phyloP scores from a whole-genome alignment of 2,113 vertebrate species.

The Gnathonemus longibarbis region DNA sequence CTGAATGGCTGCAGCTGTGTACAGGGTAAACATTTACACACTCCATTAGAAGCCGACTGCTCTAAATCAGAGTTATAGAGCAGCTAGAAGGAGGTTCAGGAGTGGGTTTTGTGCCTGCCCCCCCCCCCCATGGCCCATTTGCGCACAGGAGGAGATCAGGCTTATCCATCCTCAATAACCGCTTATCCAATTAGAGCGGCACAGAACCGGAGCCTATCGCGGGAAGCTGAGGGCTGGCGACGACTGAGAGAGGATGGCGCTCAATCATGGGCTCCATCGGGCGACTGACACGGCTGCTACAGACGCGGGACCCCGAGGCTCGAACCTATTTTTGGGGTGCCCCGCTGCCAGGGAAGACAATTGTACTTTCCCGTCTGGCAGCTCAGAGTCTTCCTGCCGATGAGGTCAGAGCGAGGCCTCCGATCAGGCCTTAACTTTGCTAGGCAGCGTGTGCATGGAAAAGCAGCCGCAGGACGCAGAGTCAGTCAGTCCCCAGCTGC shows the following conservation, averaged over 20 bases:
- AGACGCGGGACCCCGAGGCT: neutral
- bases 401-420: neutral
- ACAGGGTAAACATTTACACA: slow-evolving; percentile 3
- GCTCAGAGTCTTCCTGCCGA: neutral
- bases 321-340: neutral
- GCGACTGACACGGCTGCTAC: neutral
- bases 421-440: neutral
- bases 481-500: neutral
- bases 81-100: neutral
- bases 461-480: neutral
- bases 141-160: neutral
- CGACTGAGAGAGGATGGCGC: neutral
- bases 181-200: slow-evolving; percentile 1
- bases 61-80: neutral
- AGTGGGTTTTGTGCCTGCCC: neutral
- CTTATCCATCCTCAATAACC: slow-evolving; percentile 1
- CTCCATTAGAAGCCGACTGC: slow-evolving; percentile 3
- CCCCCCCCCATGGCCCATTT: neutral
- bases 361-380: neutral
- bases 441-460: neutral
- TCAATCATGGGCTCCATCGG: neutral
- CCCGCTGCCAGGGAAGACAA: neutral
- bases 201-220: neutral
- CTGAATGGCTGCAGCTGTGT: neutral
- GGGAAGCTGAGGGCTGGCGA: neutral